Conservation (phyloP, 1,140 invertebrate species). For the roundworm (Caenorhabditis elegans) region WBcel235 BX284605.5:2800001-2800500, state of each 20-base stretch:
- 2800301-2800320: slow-evolving; percentile 39
- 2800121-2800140: too few relatives aligned
- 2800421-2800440: slow-evolving; percentile 49
- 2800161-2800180: background rate
- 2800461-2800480: background rate
- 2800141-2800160: too few relatives aligned
- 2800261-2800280: slow-evolving; percentile 39
- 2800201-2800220: slow-evolving; percentile 35
- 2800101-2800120: too few relatives aligned
- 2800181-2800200: slow-evolving; percentile 39
- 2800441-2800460: slow-evolving; percentile 36
- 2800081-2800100: too few relatives aligned
- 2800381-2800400: background rate
- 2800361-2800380: background rate
- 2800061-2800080: too few relatives aligned
- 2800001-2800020: too few relatives aligned
- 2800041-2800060: too few relatives aligned
- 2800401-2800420: slow-evolving; percentile 40
- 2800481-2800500: slow-evolving; percentile 43
- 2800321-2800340: slow-evolving; percentile 34
- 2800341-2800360: slow-evolving; percentile 38
- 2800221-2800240: slow-evolving; percentile 38
- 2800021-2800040: too few relatives aligned
- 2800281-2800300: slow-evolving; percentile 46
- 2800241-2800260: slow-evolving; percentile 48